These are phyloP conservation scores for Paedocypris micromegethes DNA, from an alignment of 2,797 vertebrate species.

Conservation along the genomic window DNA sequence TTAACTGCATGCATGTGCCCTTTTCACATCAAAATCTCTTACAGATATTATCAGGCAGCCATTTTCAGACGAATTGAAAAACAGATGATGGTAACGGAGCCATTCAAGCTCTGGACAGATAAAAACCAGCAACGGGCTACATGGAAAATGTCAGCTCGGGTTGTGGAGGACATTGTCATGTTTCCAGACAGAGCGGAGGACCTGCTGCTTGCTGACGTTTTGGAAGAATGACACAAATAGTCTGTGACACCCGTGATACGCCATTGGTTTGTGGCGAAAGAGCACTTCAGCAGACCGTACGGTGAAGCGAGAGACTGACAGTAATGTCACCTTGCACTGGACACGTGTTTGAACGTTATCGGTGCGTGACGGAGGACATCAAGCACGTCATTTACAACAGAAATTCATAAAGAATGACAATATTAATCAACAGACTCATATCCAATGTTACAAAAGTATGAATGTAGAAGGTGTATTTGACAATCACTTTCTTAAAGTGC, in stretches of 20 bases:
- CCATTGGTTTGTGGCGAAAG: slow-evolving; percentile 25
- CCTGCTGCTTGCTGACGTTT: slow-evolving; percentile 28
- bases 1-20: slow-evolving; percentile 19
- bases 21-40: slow-evolving; percentile 2
- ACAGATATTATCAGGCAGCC: slow-evolving; percentile 14
- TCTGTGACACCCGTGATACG: slow-evolving; percentile 12
- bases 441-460: no score
- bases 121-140: slow-evolving; percentile 36
- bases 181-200: slow-evolving; percentile 16
- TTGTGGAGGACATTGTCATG: not conserved
- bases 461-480: no score
- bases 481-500: no score
- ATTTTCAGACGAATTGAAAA: slow-evolving; percentile 22
- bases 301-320: slow-evolving; percentile 21
- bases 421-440: not conserved
- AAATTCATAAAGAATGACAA: not conserved
- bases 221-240: slow-evolving; percentile 26
- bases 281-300: slow-evolving; percentile 4
- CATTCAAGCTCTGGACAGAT: slow-evolving; percentile 13
- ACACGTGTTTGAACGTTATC: not conserved
- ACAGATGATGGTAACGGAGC: slow-evolving; percentile 27
- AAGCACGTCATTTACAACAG: not conserved
- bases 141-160: slow-evolving; percentile 14
- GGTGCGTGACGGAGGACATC: not conserved
- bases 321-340: slow-evolving; percentile 1